Evolutionary conservation across 2,113 vertebrate genomes (phyloP).

Genomic region (Amblyornis subalaris): DNA sequence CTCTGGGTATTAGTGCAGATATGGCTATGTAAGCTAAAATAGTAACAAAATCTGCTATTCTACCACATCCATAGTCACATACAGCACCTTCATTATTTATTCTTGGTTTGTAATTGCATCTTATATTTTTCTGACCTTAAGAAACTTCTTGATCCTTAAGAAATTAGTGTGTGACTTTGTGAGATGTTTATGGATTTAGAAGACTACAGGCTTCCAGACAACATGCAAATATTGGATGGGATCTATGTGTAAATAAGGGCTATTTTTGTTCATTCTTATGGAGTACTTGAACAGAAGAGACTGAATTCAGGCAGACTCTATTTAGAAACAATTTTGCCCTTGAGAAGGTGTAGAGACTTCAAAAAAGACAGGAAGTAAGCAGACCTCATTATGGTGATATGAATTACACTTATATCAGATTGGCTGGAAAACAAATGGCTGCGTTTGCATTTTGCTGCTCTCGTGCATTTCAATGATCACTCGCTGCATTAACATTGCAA

Average conservation of each 20-base stretch:
- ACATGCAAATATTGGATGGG: neutral
- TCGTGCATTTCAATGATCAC: neutral
- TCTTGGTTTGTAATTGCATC: neutral
- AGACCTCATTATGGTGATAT: slow-evolving; percentile 24
- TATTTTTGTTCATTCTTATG: neutral
- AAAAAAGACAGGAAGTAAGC: slow-evolving; percentile 15
- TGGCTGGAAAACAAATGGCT: slow-evolving; percentile 46
- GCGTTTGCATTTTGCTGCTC: slow-evolving; percentile 1
- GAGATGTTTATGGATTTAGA: slow-evolving; percentile 27
- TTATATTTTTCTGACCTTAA: neutral
- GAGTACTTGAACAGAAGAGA: neutral
- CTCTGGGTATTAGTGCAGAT: neutral
- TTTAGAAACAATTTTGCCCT: slow-evolving; percentile 56
- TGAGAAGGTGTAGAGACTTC: slow-evolving; percentile 35
- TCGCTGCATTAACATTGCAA: neutral
- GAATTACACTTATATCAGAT: slow-evolving; percentile 44
- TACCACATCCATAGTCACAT: neutral
- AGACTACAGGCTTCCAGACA: neutral
- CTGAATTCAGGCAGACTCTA: neutral
- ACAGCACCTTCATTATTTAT: neutral
- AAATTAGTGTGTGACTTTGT: slow-evolving; percentile 14
- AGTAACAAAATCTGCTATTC: neutral
- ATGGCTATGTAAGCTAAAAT: neutral
- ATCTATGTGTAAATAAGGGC: slow-evolving; percentile 6
- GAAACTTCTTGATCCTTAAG: neutral